Evolutionary conservation across 2,113 vertebrate species (phyloP).

Genomic region (Menidia beryllina): DNA sequence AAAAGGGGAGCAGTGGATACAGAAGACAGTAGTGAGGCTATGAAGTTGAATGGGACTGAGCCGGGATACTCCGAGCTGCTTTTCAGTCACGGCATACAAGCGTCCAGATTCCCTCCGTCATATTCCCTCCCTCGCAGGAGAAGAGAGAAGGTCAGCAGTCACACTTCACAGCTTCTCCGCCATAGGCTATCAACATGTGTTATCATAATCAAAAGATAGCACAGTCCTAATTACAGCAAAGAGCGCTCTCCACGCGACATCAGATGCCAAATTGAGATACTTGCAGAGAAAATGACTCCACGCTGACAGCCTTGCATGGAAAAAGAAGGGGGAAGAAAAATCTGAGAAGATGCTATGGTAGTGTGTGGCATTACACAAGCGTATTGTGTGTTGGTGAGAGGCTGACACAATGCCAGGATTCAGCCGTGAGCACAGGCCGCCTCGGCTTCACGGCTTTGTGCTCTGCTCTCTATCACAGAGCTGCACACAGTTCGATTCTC

Average conservation of each 20-base stretch:
- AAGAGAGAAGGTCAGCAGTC: constrained; percentile 65
- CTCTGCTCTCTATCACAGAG: constrained; percentile 33
- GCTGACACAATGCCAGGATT: constrained; percentile 22
- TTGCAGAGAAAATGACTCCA: constrained; percentile 35
- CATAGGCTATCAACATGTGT: constrained; percentile 59
- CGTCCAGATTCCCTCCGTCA: background rate
- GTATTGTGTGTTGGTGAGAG: constrained; percentile 31
- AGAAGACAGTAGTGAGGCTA: constrained; percentile 19
- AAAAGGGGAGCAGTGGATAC: background rate
- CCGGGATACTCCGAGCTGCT: constrained; percentile 22
- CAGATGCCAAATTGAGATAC: constrained; percentile 40
- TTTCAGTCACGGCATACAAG: constrained; percentile 14
- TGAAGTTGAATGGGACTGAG: constrained; percentile 19
- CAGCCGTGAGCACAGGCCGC: constrained; percentile 7
- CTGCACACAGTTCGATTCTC: constrained; percentile 32
- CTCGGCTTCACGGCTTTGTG: constrained; percentile 40
- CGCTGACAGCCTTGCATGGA: constrained; percentile 1
- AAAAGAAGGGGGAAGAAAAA: constrained; percentile 21
- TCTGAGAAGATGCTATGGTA: constrained; percentile 26
- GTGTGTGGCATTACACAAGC: constrained; percentile 45
- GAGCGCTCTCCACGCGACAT: constrained; percentile 19
- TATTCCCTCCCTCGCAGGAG: constrained; percentile 21
- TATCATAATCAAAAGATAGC: constrained; percentile 66
- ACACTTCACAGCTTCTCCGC: constrained; percentile 45
- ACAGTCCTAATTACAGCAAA: constrained; percentile 62